These are phyloP conservation scores for Decapterus maruadsi DNA, from an alignment of 2,797 vertebrate species.

Conservation along the genomic window DNA sequence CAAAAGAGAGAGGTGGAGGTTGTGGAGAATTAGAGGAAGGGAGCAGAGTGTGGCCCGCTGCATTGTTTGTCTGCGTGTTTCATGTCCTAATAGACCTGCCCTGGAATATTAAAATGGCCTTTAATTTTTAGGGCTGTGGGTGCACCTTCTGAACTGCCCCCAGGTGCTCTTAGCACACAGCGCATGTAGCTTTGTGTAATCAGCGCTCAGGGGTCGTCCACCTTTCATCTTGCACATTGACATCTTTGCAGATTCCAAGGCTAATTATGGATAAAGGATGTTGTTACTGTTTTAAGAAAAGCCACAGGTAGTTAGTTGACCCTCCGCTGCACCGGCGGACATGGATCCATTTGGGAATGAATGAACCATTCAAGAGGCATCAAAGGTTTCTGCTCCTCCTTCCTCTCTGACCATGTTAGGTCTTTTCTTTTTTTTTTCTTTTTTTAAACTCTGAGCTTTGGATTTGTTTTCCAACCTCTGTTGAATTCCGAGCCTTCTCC, in stretches of 20 bases:
- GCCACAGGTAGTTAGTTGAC: constrained; percentile 27
- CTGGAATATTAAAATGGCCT: constrained; percentile 76
- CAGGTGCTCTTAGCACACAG: constrained; percentile 46
- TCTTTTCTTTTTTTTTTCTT: constrained; percentile 6
- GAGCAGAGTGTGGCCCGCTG: constrained; percentile 63
- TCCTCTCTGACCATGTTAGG: neutral
- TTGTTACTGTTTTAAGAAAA: neutral
- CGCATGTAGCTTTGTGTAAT: constrained; percentile 62
- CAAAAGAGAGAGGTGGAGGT: constrained; percentile 71
- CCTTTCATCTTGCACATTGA: constrained; percentile 66
- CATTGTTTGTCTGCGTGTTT: constrained; percentile 69
- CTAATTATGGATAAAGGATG: constrained; percentile 4
- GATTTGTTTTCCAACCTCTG: constrained; percentile 42
- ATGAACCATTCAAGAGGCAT: constrained; percentile 8
- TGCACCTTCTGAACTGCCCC: constrained; percentile 55
- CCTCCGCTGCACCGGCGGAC: neutral
- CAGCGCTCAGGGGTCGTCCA: constrained; percentile 42
- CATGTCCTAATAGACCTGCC: constrained; percentile 67
- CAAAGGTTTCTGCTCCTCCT: constrained; percentile 10
- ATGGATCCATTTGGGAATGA: constrained; percentile 15
- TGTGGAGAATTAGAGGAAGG: constrained; percentile 66
- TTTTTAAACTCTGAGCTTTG: constrained; percentile 12
- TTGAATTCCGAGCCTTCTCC: constrained; percentile 42
- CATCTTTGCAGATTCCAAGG: neutral
- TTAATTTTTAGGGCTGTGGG: constrained; percentile 71